Conservation (phyloP, 2,888 invertebrate species). For the Stratiomys singularior region DNA sequence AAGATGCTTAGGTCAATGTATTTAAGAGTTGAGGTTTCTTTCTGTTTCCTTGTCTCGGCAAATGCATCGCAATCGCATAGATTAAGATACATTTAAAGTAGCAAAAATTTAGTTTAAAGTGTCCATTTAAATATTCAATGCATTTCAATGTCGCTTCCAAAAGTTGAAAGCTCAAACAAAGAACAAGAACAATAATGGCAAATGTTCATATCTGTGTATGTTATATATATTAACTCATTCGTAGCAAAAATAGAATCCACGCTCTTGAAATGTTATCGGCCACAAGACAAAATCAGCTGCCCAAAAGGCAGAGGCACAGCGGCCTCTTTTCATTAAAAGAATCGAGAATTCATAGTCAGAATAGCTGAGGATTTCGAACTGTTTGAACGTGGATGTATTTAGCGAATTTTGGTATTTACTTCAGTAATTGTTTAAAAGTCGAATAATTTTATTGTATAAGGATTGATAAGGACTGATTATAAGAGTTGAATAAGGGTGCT, state of each 20-base stretch:
- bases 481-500: too few species aligned
- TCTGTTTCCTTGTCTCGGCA: too few species aligned
- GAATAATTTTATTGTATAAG: too few species aligned
- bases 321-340: not conserved
- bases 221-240: not conserved
- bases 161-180: not conserved
- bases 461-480: not conserved
- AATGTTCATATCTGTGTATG: not conserved
- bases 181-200: not conserved
- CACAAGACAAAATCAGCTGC: not conserved
- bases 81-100: too few species aligned
- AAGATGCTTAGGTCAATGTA: too few species aligned
- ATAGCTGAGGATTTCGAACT: not conserved
- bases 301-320: not conserved
- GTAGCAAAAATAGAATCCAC: slow-evolving; percentile 8
- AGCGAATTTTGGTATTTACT: too few species aligned
- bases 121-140: not conserved
- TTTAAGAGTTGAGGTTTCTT: too few species aligned
- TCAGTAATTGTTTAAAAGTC: too few species aligned
- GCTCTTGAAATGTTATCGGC: slow-evolving; percentile 26
- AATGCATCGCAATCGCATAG: too few species aligned
- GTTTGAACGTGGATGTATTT: too few species aligned
- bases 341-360: not conserved
- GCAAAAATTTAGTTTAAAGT: not conserved
- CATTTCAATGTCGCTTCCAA: not conserved